These are phyloP conservation scores for Hormaphis cornu DNA, from an alignment of 1,140 invertebrate species.

Conservation along the genomic window DNA sequence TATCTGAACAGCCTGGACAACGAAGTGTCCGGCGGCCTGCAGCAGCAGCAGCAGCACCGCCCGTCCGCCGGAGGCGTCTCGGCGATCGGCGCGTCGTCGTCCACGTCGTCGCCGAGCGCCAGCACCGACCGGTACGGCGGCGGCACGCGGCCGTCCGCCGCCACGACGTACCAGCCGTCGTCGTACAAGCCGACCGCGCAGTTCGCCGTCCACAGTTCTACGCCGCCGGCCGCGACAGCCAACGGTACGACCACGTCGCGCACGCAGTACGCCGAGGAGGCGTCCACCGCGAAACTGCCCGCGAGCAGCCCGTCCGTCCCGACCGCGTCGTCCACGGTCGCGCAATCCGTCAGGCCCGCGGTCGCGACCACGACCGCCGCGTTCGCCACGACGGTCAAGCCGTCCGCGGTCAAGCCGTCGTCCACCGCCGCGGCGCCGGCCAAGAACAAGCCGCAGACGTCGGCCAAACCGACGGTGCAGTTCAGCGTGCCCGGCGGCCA, in stretches of 20 bases:
- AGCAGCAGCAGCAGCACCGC: slow-evolving; percentile 31
- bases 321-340: neutral
- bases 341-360: slow-evolving; percentile 22
- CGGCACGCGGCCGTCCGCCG: neutral
- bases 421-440: neutral
- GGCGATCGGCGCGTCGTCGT: neutral
- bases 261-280: neutral
- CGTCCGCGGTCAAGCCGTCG: slow-evolving; percentile 1
- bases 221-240: neutral
- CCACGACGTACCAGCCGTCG: too few species aligned
- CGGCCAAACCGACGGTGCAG: slow-evolving; percentile 25
- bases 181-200: slow-evolving; percentile 3
- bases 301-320: neutral
- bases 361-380: slow-evolving; percentile 41
- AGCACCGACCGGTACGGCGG: neutral
- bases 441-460: slow-evolving; percentile 7
- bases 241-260: neutral
- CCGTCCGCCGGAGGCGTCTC: neutral
- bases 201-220: neutral
- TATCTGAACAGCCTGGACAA: slow-evolving; percentile 34
- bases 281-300: slow-evolving; percentile 1
- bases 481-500: slow-evolving; percentile 15
- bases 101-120: neutral
- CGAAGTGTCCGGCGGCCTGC: neutral
- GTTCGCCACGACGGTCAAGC: slow-evolving; percentile 34